phyloP scores from a whole-genome alignment of 2,797 vertebrate species.

The Phataginus tetradactyla region DNA sequence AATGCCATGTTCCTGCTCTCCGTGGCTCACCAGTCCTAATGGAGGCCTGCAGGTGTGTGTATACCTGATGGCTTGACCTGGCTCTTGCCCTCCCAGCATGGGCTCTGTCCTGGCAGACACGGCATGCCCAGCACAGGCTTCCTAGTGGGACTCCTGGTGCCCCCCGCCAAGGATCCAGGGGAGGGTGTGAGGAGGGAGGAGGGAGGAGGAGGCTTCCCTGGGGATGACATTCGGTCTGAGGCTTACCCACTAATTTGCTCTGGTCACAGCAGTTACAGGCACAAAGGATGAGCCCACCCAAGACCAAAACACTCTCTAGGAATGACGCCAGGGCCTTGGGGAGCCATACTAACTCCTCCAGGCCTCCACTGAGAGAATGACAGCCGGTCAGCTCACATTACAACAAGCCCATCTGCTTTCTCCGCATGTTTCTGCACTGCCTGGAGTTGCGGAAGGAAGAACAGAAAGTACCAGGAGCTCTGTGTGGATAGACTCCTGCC shows the following conservation, averaged over 20 bases:
- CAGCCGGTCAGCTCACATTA: slow-evolving; percentile 60
- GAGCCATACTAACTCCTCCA: slow-evolving; percentile 53
- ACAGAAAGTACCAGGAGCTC: background rate
- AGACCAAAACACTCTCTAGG: slow-evolving; percentile 53
- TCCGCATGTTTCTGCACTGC: slow-evolving; percentile 42
- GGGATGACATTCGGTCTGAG: background rate
- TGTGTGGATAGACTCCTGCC: background rate
- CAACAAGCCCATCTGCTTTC: slow-evolving; percentile 75
- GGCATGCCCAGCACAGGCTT: background rate
- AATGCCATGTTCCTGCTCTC: background rate
- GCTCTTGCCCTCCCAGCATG: background rate
- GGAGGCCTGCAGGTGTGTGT: background rate
- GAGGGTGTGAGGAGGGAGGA: background rate
- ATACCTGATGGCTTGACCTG: background rate
- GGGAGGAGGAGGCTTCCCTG: background rate
- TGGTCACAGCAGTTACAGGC: slow-evolving; percentile 2
- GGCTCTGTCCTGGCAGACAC: background rate
- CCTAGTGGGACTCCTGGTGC: background rate
- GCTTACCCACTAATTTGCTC: background rate
- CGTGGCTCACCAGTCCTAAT: background rate
- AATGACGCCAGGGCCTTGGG: slow-evolving; percentile 66
- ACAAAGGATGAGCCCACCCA: slow-evolving; percentile 59
- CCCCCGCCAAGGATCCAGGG: background rate
- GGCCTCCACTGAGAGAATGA: slow-evolving; percentile 56
- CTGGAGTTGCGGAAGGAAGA: background rate